These are phyloP conservation scores for Xanthia togata DNA, from an alignment of 2,888 invertebrate species.

Conservation along the genomic window DNA sequence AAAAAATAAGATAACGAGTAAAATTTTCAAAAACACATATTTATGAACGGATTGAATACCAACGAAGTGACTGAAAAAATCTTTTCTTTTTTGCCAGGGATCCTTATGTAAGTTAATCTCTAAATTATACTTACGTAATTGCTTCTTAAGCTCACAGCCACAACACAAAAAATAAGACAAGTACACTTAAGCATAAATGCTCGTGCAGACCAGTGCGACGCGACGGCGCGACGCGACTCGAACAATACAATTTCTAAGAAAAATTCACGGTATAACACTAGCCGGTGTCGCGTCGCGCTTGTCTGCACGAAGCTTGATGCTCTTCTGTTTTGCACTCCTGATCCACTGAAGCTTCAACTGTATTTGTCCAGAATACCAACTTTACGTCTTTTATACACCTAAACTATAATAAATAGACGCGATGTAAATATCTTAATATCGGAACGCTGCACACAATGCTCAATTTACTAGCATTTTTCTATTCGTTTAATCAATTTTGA, in stretches of 20 bases:
- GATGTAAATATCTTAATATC: too few species aligned
- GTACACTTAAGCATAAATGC: slow-evolving; percentile 8
- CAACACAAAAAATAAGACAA: slow-evolving; percentile 3
- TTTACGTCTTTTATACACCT: slow-evolving; percentile 7
- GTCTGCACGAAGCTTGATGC: too few species aligned
- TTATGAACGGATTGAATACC: background rate
- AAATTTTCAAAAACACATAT: background rate
- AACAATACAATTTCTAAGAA: too few species aligned
- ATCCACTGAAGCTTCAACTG: background rate
- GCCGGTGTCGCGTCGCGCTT: too few species aligned
- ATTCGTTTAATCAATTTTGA: background rate
- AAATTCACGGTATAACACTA: too few species aligned
- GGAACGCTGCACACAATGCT: background rate
- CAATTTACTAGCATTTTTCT: background rate
- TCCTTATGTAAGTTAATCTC: too few species aligned
- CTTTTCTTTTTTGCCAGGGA: too few species aligned
- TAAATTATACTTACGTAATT: background rate
- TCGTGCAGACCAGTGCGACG: too few species aligned
- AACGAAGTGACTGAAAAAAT: background rate
- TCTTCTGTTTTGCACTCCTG: background rate
- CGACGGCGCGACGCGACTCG: too few species aligned
- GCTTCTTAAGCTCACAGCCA: background rate
- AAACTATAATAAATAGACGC: background rate
- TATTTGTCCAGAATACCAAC: background rate
- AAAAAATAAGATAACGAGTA: background rate